Percentiles rank a stretch among this genome's conserved stretches.
Conservation (phyloP, 2,113 vertebrate genomes). For the Lycocorax pyrrhopterus region DNA sequence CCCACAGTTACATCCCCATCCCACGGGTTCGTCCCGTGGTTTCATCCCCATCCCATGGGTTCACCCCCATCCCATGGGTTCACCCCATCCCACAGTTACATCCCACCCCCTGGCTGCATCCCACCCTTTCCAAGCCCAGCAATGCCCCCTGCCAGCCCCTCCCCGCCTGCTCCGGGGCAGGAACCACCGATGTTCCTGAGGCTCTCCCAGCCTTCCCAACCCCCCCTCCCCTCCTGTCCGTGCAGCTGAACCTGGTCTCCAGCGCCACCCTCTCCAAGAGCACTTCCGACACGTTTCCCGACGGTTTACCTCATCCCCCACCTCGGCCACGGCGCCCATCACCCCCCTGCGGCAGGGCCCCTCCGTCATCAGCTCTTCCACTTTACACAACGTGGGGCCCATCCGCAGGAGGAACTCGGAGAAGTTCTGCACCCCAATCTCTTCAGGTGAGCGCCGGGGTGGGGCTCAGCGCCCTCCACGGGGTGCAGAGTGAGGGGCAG, state of each 20-base stretch:
- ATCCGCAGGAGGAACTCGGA: slow-evolving; percentile 95
- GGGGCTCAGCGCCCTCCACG: fast-evolving
- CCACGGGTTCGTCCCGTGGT: too few species aligned
- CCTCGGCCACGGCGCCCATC: slow-evolving; percentile 92
- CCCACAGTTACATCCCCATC: fast-evolving
- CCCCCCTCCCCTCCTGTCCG: not conserved
- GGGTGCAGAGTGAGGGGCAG: fast-evolving
- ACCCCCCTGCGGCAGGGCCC: slow-evolving; percentile 92
- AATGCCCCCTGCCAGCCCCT: not conserved
- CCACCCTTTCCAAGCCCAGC: not conserved
- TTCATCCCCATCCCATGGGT: not conserved
- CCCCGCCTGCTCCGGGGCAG: fast-evolving
- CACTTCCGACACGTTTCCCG: slow-evolving; percentile 89
- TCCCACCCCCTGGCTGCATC: not conserved
- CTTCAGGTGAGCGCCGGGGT: slow-evolving; percentile 80
- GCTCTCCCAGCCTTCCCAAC: not conserved
- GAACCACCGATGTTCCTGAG: not conserved
- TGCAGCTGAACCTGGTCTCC: slow-evolving; percentile 88
- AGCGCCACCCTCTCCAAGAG: slow-evolving; percentile 90
- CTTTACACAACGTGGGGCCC: slow-evolving; percentile 86
- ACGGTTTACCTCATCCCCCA: slow-evolving; percentile 96
- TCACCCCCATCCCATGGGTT: too few species aligned
- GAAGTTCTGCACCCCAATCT: slow-evolving; percentile 98
- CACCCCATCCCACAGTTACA: not conserved
- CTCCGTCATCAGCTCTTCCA: slow-evolving; percentile 95